phyloP scores from a whole-genome alignment of 1,140 invertebrate genomes.

The Doryteuthis pealeii region DNA sequence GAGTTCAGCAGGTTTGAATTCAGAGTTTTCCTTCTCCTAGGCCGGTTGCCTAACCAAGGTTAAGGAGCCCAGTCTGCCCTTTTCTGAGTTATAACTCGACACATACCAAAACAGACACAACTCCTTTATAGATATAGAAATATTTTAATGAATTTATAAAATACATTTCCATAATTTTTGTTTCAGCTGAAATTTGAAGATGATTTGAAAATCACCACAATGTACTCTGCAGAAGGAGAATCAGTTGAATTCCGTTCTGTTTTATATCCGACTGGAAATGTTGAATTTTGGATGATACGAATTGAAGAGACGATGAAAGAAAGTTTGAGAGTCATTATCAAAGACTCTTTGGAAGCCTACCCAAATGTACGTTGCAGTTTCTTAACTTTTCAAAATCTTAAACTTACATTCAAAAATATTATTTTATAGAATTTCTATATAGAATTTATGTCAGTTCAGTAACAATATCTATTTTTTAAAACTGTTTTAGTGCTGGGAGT shows the following conservation, averaged over 20 bases:
- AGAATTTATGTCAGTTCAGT: no score
- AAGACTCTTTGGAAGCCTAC: conserved; percentile 55
- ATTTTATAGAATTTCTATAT: no score
- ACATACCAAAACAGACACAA: no score
- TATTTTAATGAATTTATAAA: background rate
- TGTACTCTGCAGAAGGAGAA: conserved; percentile 61
- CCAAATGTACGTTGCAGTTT: conserved; percentile 38
- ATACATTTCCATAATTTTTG: background rate
- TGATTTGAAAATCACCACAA: conserved; percentile 60
- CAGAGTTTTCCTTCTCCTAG: no score
- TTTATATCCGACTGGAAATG: conserved; percentile 60
- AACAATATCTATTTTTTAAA: no score
- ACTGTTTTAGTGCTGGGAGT: no score
- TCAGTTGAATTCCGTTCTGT: conserved; percentile 53
- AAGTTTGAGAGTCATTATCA: conserved; percentile 55
- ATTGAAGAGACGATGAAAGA: conserved; percentile 59
- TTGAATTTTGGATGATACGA: conserved; percentile 62
- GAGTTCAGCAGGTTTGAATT: no score
- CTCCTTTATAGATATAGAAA: no score
- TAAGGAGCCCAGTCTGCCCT: no score
- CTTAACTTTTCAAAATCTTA: background rate
- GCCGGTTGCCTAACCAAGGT: no score
- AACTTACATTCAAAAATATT: background rate
- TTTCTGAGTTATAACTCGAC: no score
- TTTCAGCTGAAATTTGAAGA: conserved; percentile 59